Percentiles rank a stretch among this genome's conserved stretches.
Evolutionary conservation across 2,888 invertebrate species (phyloP).

Genomic region (Drosophila prolongata): DNA sequence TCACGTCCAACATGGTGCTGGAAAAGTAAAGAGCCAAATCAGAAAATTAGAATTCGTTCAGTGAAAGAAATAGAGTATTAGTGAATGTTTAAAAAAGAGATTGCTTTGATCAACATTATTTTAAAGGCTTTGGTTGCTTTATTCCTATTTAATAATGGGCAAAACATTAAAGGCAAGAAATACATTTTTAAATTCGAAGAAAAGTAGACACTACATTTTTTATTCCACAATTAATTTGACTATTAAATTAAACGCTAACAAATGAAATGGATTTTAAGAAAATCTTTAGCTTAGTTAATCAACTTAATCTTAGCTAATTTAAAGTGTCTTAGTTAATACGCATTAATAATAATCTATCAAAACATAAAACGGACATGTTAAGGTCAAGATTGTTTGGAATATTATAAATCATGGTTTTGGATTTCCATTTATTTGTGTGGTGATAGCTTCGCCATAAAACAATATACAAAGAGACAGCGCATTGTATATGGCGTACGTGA

Average conservation of each 20-base stretch:
- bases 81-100: neutral
- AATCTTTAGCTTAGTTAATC: too few relatives aligned
- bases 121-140: too few relatives aligned
- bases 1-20: constrained; percentile 76
- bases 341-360: neutral
- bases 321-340: neutral
- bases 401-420: constrained; percentile 3
- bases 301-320: too few relatives aligned
- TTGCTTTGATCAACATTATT: neutral
- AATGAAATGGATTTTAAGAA: too few relatives aligned
- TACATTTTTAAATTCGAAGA: too few relatives aligned
- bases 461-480: constrained; percentile 17
- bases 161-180: too few relatives aligned
- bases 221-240: too few relatives aligned
- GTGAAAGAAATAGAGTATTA: neutral
- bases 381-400: constrained; percentile 19
- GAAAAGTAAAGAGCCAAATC: neutral
- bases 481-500: constrained; percentile 32
- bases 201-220: too few relatives aligned
- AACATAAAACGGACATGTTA: too few relatives aligned
- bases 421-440: neutral
- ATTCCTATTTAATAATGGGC: too few relatives aligned
- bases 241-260: too few relatives aligned
- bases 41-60: neutral
- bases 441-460: constrained; percentile 2